Evolutionary conservation across 2,113 vertebrate genomes (phyloP).

Genomic region (Ovis canadensis): DNA sequence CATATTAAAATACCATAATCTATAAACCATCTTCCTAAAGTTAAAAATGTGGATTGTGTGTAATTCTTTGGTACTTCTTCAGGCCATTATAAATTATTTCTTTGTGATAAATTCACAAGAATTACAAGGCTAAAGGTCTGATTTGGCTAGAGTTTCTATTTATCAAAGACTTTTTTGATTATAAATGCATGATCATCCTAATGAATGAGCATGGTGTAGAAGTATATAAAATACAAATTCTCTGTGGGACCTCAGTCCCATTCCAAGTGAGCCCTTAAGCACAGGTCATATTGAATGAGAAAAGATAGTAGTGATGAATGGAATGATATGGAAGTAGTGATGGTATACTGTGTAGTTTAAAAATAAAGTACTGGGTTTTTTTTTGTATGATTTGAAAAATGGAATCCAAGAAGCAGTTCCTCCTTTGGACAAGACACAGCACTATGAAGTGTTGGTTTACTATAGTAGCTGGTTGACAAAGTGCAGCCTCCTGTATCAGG

Average conservation of each 20-base stretch:
- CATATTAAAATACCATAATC: background rate
- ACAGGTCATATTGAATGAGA: background rate
- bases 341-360: rapidly evolving
- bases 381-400: background rate
- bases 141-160: background rate
- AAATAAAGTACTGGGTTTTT: background rate
- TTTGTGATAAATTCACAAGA: background rate
- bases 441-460: background rate
- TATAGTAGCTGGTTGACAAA: background rate
- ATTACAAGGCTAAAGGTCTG: background rate
- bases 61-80: background rate
- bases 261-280: background rate
- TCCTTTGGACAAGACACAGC: background rate
- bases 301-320: background rate
- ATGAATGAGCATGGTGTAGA: background rate
- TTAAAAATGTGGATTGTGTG: background rate
- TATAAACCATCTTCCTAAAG: background rate
- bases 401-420: background rate
- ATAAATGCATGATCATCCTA: background rate
- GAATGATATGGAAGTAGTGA: background rate
- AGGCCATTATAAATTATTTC: background rate
- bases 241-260: background rate
- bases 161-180: background rate
- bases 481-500: background rate
- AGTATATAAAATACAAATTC: background rate